These are phyloP conservation scores for Scelioninae gen. 1 DNA, from an alignment of 2,888 invertebrate species.

Conservation along the genomic window DNA sequence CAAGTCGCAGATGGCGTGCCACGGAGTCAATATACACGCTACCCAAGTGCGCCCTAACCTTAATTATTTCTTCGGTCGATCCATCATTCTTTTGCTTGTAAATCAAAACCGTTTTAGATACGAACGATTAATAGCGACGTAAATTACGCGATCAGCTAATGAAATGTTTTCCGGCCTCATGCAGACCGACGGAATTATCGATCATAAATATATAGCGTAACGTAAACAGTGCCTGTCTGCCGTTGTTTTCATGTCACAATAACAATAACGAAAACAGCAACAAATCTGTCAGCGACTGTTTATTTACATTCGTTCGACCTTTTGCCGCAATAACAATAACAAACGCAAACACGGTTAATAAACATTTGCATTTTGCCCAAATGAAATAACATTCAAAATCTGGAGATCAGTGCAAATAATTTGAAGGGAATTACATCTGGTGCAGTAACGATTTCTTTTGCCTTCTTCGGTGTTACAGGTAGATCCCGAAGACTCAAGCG, in stretches of 20 bases:
- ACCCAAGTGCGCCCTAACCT: constrained; percentile 74
- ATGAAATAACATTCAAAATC: constrained; percentile 7
- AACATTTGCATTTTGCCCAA: constrained; percentile 31
- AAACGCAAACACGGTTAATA: neutral
- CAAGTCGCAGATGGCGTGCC: constrained; percentile 83
- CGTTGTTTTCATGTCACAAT: no score
- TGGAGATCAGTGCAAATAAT: constrained; percentile 31
- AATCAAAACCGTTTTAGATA: constrained; percentile 40
- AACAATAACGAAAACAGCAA: no score
- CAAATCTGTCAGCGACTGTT: no score
- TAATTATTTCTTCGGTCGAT: constrained; percentile 42
- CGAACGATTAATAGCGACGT: neutral
- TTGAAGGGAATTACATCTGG: constrained; percentile 35
- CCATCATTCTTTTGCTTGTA: constrained; percentile 45
- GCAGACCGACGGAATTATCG: constrained; percentile 2
- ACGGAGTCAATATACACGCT: constrained; percentile 82
- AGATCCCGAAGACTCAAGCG: no score
- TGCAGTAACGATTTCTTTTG: constrained; percentile 40
- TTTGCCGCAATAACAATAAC: no score
- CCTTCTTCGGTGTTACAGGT: constrained; percentile 18
- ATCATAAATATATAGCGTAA: no score
- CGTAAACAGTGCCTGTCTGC: no score
- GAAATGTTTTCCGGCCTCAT: no score
- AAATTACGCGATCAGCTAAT: constrained; percentile 43
- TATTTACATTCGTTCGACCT: no score